These are phyloP conservation scores for Epistrophe grossulariae DNA, from an alignment of 2,888 invertebrate species.

Conservation along the genomic window DNA sequence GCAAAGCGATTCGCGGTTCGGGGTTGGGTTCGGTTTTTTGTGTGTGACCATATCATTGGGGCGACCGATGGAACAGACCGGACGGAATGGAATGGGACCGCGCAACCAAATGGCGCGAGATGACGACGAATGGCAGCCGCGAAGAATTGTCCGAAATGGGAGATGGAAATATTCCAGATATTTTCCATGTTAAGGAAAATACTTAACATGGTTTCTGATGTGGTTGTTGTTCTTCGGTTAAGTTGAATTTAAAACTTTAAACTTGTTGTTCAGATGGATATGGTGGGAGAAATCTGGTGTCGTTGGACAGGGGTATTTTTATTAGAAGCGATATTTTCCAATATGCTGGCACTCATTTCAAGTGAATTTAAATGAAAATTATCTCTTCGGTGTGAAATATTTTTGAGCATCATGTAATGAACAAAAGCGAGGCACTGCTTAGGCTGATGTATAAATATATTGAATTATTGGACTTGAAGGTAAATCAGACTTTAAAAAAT, in stretches of 20 bases:
- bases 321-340: constrained; percentile 2
- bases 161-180: constrained; percentile 71
- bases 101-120: constrained; percentile 64
- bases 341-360: background rate
- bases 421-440: background rate
- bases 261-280: background rate
- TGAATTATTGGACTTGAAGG: too few species aligned
- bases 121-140: constrained; percentile 69
- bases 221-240: constrained; percentile 41
- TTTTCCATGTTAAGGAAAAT: constrained; percentile 73
- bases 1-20: constrained; percentile 62
- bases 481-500: too few species aligned
- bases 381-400: background rate
- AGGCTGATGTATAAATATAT: background rate
- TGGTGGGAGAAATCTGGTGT: background rate
- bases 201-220: constrained; percentile 66
- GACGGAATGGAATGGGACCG: constrained; percentile 13
- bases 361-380: constrained; percentile 3
- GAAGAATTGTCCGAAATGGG: constrained; percentile 72
- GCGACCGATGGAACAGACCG: constrained; percentile 9
- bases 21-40: constrained; percentile 15
- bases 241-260: constrained; percentile 2
- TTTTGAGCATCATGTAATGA: background rate
- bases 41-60: constrained; percentile 55
- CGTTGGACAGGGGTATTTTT: background rate